Base-by-base conservation (phyloP, 2,113 vertebrate species). In the Vimba vimba region DNA sequence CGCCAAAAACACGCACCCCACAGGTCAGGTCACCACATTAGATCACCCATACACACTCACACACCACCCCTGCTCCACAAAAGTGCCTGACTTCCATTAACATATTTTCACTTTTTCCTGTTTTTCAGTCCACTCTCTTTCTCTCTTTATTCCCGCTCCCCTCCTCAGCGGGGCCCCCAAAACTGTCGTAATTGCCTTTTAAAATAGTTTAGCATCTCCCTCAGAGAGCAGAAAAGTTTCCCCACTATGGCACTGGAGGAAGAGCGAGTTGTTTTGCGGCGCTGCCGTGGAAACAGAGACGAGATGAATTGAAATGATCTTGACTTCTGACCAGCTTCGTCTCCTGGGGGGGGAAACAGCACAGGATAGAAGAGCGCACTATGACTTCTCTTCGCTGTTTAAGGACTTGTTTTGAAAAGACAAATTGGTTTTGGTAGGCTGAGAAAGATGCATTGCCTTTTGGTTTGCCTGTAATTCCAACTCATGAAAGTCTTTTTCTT, bases 171-270 rank as follows among this genome's bases (percentile, higher is more conserved):
- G 81, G 76, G 71, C 43, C 90, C 88, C 86, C 76, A 79, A 86
- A 84, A 85, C 84, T 88, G 87, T 92, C 86, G 91, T 94, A 95
- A 96, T 95, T 95, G 94, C 93, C 94, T 95, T 95, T 96, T 95
- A 95, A 94, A 96, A 95, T 93, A 94, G 91, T 93, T 89, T 88
- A 88, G 89, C 89, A 89, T 94, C 93, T 95, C 92, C 86, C 86
- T 87, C 85, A 80, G 88, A 92, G 91, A 92, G 91, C 91, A 90
- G 82, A 84, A 87, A 90, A 91, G 92, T 94, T 94, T 93, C 92
- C 91, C 90, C 91, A 92, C 89, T 39, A 77, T 91, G 74, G 92
- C 92, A 91, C 91, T 90, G 86, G 91, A 91, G 89, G 91, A 52
- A 85, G 91, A 91, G 89, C 91, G 92, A 93, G 93, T 93, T 92